Evolutionary conservation across 2,113 vertebrate species (phyloP).

Genomic region (Ophthalmotilapia sp.): DNA sequence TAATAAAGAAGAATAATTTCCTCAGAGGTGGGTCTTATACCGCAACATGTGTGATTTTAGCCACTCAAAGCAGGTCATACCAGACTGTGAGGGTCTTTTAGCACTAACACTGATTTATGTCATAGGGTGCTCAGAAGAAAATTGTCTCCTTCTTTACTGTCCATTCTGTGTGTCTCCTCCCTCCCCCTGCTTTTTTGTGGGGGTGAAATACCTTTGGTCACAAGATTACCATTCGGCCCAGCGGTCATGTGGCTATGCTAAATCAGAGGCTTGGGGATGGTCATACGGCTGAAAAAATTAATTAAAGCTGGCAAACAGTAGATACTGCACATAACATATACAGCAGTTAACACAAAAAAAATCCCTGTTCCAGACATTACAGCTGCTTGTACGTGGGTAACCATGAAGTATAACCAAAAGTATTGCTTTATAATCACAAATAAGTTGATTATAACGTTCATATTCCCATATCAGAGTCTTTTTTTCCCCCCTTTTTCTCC

Average conservation of each 20-base stretch:
- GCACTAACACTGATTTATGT: neutral
- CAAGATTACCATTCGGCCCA: conserved; percentile 56
- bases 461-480: neutral
- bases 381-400: neutral
- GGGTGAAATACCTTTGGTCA: conserved; percentile 61
- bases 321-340: neutral
- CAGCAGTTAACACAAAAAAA: neutral
- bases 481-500: neutral
- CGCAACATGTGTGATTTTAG: neutral
- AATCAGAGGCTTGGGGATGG: conserved; percentile 54
- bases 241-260: conserved; percentile 59
- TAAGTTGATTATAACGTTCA: neutral
- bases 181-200: neutral
- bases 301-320: neutral
- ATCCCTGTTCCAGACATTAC: neutral
- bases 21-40: neutral
- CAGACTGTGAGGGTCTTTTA: neutral
- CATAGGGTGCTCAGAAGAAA: neutral
- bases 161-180: neutral
- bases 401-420: neutral
- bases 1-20: neutral
- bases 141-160: neutral
- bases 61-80: neutral
- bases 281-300: conserved; percentile 53
- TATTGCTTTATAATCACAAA: neutral